Base-by-base conservation (phyloP, 2,888 invertebrate species). In the Chrysolina americana region DNA sequence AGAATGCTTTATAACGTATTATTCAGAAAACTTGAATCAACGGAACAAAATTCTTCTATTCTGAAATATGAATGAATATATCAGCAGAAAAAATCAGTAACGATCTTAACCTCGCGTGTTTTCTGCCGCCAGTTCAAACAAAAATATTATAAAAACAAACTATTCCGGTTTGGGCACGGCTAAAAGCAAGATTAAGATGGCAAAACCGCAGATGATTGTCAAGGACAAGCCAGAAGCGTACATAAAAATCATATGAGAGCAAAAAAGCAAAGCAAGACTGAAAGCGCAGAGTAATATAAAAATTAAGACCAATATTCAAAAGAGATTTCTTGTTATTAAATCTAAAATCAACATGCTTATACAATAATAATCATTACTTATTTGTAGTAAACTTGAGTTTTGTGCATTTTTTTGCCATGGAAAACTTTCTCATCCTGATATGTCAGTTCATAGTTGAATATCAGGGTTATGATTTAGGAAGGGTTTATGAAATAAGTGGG, bases 101-200 rank as follows among this genome's bases (percentile, higher is more conserved):
- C 72, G 73, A 75, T 73, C 70, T 73, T 44, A 65, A 74, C 72
- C 70, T 74, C 74, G 74, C 76, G 76, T 75, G 74, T 68, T 68
- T 64, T 47, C 48, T 64, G 72, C 74, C 77, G 74, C 70, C 68
- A 74, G 65, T 75, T 73, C 65, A 70, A 68, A 70, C 75, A 75
- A 78, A 76, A 75, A 76, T 74, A 76, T 76, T 65, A 71, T 75
- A 77, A 77, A 77, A 77, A 77, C 71, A 75, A 74, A 74, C 68
- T 71, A 75, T 78, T 77, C 78, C 74, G 76, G 77, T 79, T 76
- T 76, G 74, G 76, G 78, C 73, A 71, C 69, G 74, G 76, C 72
- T 73, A 71, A 72, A 73, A 74, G 73, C 78, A 65, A 77, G 77
- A 77, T 76, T 76, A 71, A 77, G 75, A 76, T 76, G 69, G 77